Base-by-base conservation (phyloP, 1,140 invertebrate genomes). In the Stenopsyche tienmushanensis region DNA sequence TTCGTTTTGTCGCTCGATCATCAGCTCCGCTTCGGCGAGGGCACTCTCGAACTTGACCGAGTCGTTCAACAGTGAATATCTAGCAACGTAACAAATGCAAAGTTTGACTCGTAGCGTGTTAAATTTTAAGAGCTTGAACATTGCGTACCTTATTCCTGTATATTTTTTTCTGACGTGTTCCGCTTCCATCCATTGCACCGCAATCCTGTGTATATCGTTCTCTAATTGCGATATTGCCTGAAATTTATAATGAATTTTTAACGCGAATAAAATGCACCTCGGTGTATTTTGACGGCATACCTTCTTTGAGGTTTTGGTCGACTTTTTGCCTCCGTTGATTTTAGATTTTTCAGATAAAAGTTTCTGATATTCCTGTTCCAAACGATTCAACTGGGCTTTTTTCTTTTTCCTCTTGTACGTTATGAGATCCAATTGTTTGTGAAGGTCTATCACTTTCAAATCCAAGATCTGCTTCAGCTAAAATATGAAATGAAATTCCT, bases 151-250 rank as follows among this genome's bases (percentile, higher is more conserved):
- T n/a, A 91, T 90, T 5, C 84, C 85, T 47, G 79, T 78, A 70
- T 92, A 92, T 72, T 91, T 91, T 74, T 89, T 89, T 63, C 86
- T 84, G 1, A 91, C 83, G 62, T 91, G 84, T 71, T 90, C 86
- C 1, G 89, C 89, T 76, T 92, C 90, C 75, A 89, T 87, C 79
- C 88, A 87, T 78, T 91, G 90, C 29, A 92, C 86, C 53, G 89
- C 84, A 1, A 90, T 84, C 65, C 86, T 84, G 72, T 92, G 89
- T 41, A 89, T 88, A 72, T 86, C 84, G 76, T 90, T 91, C 75
- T 90, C 90, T 63, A 92, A 76, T 64, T 85, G 84, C 2, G 85
- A 84, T 1, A 88, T 85, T 65, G 85, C 80, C 89, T 91, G 26
- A 74, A 72, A 71, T 26, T 34, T 23, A 53, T 45, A 45, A 54